phyloP scores from a whole-genome alignment of 1,140 invertebrate species.

The Drosophila paulistorum region DNA sequence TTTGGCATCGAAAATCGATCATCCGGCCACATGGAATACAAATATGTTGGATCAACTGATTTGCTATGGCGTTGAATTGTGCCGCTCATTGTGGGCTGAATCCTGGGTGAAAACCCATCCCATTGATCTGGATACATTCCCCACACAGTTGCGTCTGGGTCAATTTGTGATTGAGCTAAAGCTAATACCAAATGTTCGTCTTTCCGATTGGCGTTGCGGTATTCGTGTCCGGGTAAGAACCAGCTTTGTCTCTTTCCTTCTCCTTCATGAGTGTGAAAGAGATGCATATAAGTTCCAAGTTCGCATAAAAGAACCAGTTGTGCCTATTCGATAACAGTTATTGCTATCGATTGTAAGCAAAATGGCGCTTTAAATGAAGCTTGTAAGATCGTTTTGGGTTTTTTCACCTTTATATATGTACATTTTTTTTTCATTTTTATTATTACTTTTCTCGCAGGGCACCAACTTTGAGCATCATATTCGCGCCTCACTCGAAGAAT shows the following conservation, averaged over 20 bases:
- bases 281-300: too few species aligned
- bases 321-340: neutral
- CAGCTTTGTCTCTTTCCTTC: neutral
- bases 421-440: too few species aligned
- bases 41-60: conserved; percentile 62
- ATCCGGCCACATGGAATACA: conserved; percentile 68
- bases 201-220: conserved; percentile 49
- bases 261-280: too few species aligned
- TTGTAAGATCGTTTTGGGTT: too few species aligned
- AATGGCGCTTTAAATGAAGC: neutral
- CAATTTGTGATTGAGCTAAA: conserved; percentile 59
- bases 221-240: conserved; percentile 14
- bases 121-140: conserved; percentile 59
- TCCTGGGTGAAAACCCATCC: conserved; percentile 28
- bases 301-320: too few species aligned
- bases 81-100: conserved; percentile 50
- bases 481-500: conserved; percentile 20
- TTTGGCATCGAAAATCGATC: conserved; percentile 71
- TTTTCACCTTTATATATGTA: too few species aligned
- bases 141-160: conserved; percentile 59
- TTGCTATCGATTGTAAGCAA: neutral
- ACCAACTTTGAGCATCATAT: conserved; percentile 52
- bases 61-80: conserved; percentile 73
- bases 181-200: conserved; percentile 40
- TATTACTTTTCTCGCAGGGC: neutral